phyloP scores from a whole-genome alignment of 2,797 vertebrate genomes.

The Huso huso region DNA sequence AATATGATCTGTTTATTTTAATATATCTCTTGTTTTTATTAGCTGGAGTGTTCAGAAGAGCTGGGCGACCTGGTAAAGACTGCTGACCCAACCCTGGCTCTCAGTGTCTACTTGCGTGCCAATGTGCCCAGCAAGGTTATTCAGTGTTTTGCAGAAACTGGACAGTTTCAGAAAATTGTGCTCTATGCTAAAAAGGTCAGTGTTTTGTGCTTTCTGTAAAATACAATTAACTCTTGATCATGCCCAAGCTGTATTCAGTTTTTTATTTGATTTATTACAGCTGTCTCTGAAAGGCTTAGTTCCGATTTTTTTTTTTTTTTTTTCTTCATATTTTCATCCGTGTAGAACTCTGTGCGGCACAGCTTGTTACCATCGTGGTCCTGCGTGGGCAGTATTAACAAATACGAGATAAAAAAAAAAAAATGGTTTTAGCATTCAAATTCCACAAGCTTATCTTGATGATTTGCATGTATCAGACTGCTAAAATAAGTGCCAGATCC shows the following conservation, averaged over 20 bases:
- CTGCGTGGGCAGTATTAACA: not conserved
- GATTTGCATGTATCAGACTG: too few relatives aligned
- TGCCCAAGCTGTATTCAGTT: not conserved
- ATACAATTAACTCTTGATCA: not conserved
- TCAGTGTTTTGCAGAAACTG: constrained; percentile 90
- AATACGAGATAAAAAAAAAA: not conserved
- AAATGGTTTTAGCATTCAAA: too few relatives aligned
- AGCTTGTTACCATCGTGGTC: not conserved
- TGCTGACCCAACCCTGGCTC: constrained; percentile 75
- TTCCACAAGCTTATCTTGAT: too few relatives aligned
- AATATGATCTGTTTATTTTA: too few relatives aligned
- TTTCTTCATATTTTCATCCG: not conserved
- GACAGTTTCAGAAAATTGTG: constrained; percentile 90
- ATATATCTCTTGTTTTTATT: constrained; percentile 10
- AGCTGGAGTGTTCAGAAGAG: constrained; percentile 91
- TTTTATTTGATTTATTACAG: not conserved
- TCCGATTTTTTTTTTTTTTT: not conserved
- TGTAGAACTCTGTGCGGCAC: too few relatives aligned
- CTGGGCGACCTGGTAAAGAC: constrained; percentile 83
- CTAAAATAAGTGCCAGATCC: too few relatives aligned
- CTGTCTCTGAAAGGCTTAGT: too few relatives aligned
- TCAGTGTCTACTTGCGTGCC: constrained; percentile 85
- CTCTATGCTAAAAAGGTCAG: constrained; percentile 88
- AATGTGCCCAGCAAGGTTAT: constrained; percentile 89
- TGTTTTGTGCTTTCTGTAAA: not conserved